Evolutionary conservation across 2,888 invertebrate genomes (phyloP), one percentile per base, ranked within the genome.

Genomic region (Acanthococcus lagerstroemiae): DNA sequence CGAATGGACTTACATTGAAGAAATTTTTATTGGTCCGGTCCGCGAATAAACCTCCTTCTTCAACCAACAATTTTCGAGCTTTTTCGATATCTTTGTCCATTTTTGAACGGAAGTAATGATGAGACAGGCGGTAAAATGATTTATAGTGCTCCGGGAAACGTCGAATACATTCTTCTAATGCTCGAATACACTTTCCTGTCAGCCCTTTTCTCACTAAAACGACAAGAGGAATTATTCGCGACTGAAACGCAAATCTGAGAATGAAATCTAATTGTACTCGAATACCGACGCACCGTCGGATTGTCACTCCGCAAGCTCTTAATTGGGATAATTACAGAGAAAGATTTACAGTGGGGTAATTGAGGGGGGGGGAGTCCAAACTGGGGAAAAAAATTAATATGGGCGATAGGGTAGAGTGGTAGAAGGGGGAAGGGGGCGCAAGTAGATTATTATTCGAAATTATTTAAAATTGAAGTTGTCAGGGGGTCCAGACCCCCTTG

Each of bases 101-200:
- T 73, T 84, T 84, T 57, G 84, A 85, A 72, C 86, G 83, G 74
- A 87, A 87, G 76, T 87, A 92, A 73, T 90, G 86, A 75, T 91
- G 85, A 1, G 91, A 87, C 58, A 95, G 78, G 70, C 94, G 83
- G 76, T 93, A 95, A 61, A 93, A 81, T 0, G 94, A 90, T 78
- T 95, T 95, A 76, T 94, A 95, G 77, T 95, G 93, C 72, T 91
- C 90, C 0, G 92, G 86, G 75, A 94, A 90, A 55, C 95, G 81
- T 55, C 84, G 81, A 6, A 90, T 83, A 73, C 95, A 95, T 72
- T 90, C 85, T 77, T 90, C 88, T 69, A 95, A 77, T 27, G 91
- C 91, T 73, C 82, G 81, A 17, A 90, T 76, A 73, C 91, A 91
- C 45, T 81, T 80, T 27, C 81, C 76, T 30, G 87, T 82, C 60